Evolutionary conservation across 2,113 vertebrate genomes (phyloP).

Genomic region (Chlorodrepanis virens): DNA sequence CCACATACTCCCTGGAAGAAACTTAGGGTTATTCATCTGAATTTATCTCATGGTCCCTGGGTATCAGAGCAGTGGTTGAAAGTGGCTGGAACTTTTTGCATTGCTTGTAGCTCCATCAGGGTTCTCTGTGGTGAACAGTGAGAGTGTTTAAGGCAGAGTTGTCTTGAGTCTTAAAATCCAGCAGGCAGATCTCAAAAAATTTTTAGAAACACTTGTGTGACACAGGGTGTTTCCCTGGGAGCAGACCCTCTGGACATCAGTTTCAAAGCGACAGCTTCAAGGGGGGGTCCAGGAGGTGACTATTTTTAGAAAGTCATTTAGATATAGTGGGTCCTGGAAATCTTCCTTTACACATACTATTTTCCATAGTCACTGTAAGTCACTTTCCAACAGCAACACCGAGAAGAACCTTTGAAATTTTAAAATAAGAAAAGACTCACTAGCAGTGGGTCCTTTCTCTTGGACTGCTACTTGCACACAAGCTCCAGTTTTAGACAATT

Average conservation of each 20-base stretch:
- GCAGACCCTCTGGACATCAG: background rate
- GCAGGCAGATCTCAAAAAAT: background rate
- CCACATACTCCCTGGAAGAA: conserved; percentile 35
- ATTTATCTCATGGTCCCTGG: background rate
- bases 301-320: background rate
- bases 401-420: background rate
- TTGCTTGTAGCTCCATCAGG: background rate
- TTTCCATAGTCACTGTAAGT: background rate
- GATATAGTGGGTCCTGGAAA: background rate
- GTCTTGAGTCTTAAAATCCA: background rate
- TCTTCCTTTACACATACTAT: background rate
- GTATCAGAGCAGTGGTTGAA: background rate
- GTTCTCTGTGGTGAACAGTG: background rate
- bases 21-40: background rate
- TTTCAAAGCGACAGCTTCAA: background rate
- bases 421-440: background rate
- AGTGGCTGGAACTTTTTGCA: background rate
- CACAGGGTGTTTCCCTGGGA: background rate
- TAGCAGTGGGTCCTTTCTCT: background rate
- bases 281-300: background rate
- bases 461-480: background rate
- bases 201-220: background rate
- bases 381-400: background rate
- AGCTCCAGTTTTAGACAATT: background rate
- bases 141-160: background rate